Conservation (phyloP, 1,140 invertebrate species). For the Mizuhopecten yessoensis region DNA sequence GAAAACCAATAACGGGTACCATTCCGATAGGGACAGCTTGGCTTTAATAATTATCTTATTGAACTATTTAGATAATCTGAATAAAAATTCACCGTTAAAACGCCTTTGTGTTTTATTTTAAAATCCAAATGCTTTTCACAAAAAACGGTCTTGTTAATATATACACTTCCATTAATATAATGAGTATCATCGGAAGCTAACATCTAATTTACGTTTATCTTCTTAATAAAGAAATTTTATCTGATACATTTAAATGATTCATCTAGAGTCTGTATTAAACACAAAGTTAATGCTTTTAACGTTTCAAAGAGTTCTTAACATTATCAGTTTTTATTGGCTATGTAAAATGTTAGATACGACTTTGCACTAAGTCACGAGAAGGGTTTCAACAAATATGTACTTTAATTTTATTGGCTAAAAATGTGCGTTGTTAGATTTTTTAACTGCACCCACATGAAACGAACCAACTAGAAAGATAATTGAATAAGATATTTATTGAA, state of each 20-base stretch:
- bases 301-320: background rate
- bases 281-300: background rate
- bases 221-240: background rate
- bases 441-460: background rate
- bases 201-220: background rate
- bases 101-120: background rate
- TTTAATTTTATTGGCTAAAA: background rate
- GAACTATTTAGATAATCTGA: background rate
- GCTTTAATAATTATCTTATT: background rate
- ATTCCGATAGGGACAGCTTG: background rate
- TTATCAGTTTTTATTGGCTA: background rate
- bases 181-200: background rate
- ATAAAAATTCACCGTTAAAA: background rate
- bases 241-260: background rate
- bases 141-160: background rate
- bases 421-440: background rate
- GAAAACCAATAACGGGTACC: background rate
- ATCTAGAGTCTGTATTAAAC: background rate
- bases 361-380: too few relatives aligned
- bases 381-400: too few relatives aligned
- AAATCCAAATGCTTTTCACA: background rate
- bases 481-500: too few relatives aligned
- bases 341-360: too few relatives aligned
- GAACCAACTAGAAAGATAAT: background rate
- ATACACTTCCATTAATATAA: background rate